Evolutionary conservation across 2,113 vertebrate species (phyloP).

Genomic region (Muntiacus muntjak): DNA sequence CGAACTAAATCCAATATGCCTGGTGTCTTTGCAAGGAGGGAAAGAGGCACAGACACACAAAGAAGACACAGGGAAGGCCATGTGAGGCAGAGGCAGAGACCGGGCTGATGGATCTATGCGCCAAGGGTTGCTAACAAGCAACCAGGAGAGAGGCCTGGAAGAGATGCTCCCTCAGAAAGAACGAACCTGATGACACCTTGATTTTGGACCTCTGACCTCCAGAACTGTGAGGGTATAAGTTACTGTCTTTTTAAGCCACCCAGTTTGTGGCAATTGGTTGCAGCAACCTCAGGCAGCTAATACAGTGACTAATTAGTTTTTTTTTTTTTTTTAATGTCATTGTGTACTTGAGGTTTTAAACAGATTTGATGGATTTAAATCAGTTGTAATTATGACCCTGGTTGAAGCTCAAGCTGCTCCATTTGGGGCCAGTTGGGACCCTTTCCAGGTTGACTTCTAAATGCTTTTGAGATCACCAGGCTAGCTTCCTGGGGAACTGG

Average conservation of each 20-base stretch:
- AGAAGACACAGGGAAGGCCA: neutral
- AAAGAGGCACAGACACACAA: neutral
- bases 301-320: neutral
- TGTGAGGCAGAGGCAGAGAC: neutral
- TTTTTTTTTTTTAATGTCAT: neutral
- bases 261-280: neutral
- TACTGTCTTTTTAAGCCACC: neutral
- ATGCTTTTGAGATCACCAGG: neutral
- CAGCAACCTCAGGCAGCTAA: neutral
- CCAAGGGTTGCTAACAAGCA: neutral
- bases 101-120: neutral
- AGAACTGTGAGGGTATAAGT: neutral
- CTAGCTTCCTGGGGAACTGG: neutral
- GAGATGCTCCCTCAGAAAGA: neutral
- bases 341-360: neutral
- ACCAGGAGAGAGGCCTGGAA: neutral
- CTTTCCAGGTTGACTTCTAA: neutral
- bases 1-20: neutral
- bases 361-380: neutral
- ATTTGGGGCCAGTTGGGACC: neutral
- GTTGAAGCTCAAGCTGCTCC: neutral
- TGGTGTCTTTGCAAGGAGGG: neutral
- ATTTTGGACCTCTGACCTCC: neutral
- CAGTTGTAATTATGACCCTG: neutral
- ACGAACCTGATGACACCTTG: neutral